Evolutionary conservation across 1,140 invertebrate species (phyloP).

Genomic region (Leptopilina clavipes): DNA sequence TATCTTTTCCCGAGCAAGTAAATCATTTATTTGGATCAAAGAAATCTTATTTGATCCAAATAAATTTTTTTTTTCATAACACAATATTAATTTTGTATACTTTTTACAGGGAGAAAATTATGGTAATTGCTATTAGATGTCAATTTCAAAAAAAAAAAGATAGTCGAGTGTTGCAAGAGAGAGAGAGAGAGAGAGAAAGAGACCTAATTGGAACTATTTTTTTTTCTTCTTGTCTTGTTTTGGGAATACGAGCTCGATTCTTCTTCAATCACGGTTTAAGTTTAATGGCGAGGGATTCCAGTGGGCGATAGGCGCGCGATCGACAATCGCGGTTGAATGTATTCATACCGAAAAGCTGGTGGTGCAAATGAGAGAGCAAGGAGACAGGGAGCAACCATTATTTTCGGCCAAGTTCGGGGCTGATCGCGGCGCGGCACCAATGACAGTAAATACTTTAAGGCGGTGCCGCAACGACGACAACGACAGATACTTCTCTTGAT

Average conservation of each 20-base stretch:
- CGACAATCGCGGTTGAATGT: background rate
- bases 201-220: slow-evolving; percentile 37
- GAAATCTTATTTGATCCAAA: no score
- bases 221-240: slow-evolving; percentile 44
- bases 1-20: no score
- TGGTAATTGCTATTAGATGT: no score
- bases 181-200: no score
- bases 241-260: slow-evolving; percentile 37
- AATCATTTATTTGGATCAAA: no score
- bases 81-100: no score
- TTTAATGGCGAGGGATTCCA: slow-evolving; percentile 8
- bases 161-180: background rate
- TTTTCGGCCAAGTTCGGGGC: slow-evolving; percentile 54
- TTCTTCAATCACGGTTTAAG: slow-evolving; percentile 34
- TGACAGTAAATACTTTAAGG: slow-evolving; percentile 69
- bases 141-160: no score
- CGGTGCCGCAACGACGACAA: slow-evolving; percentile 56
- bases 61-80: no score
- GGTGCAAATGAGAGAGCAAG: slow-evolving; percentile 43
- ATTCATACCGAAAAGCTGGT: slow-evolving; percentile 1
- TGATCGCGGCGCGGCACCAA: slow-evolving; percentile 40
- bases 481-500: slow-evolving; percentile 39
- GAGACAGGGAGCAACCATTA: slow-evolving; percentile 57
- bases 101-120: no score
- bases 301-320: background rate